Percentiles rank a stretch among this genome's conserved stretches.
Evolutionary conservation across 2,888 invertebrate species (phyloP).

Genomic region (Monochamus alternatus): DNA sequence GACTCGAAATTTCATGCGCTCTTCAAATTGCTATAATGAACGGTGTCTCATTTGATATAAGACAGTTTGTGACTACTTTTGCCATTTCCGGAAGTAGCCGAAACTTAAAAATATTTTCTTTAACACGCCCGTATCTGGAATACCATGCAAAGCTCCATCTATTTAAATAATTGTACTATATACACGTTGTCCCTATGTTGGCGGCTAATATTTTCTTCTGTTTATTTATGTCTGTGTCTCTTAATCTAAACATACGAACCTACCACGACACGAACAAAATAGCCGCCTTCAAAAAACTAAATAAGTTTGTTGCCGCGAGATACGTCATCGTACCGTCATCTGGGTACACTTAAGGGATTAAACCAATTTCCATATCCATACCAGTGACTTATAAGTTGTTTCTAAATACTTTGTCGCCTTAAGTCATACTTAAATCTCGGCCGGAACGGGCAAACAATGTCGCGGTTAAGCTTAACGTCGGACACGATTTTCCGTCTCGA

Average conservation of each 20-base stretch:
- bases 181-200: no score
- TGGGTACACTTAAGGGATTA: constrained; percentile 33
- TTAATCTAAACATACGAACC: background rate
- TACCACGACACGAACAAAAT: constrained; percentile 9
- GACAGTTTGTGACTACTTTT: no score
- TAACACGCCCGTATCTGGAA: no score
- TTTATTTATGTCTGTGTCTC: background rate
- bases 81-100: no score
- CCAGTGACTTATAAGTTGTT: constrained; percentile 32
- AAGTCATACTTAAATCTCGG: constrained; percentile 31
- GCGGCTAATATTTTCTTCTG: no score
- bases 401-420: constrained; percentile 41
- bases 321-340: constrained; percentile 13
- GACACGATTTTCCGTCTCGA: constrained; percentile 50
- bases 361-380: constrained; percentile 35
- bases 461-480: constrained; percentile 52
- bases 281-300: constrained; percentile 20
- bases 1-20: no score
- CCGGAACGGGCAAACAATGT: constrained; percentile 41
- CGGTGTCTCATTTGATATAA: no score
- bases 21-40: no score
- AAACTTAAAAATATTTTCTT: no score
- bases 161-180: no score
- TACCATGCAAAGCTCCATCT: no score
- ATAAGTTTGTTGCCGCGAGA: constrained; percentile 13